Base-by-base conservation (phyloP, 2,888 invertebrate genomes). In the Tenthredo distinguenda region DNA sequence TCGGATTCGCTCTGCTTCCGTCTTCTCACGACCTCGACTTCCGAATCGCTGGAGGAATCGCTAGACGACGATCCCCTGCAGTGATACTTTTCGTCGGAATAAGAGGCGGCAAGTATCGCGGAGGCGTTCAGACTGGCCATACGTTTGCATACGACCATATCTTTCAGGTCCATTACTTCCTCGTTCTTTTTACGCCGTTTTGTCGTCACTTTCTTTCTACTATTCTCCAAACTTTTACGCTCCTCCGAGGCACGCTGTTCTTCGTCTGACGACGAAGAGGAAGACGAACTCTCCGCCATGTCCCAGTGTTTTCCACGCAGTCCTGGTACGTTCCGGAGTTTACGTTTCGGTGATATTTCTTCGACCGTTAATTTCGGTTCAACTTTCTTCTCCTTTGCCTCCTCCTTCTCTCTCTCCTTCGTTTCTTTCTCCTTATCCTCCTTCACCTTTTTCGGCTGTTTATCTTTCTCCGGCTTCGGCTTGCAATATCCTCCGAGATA, bases 101-200 rank as follows among this genome's bases (percentile, higher is more conserved):
- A 98, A 88, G 97, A 98, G 31, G 98, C 98, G 0, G 98, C 98
- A 88, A 98, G 95, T 90, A 98, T 98, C 31, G 98, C 98, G 55
- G 97, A 97, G 18, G 98, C 98, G 93, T 98, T 98, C 47, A 98
- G 94, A 92, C 98, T 98, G 31, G 98, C 98, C 98, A 98, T 98
- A 47, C 98, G 95, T 92, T 98, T 98, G 89, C 97, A 95, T 21
- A 98, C 98, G 7, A 98, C 96, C 96, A 98, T 97, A 89, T 98
- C 98, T 90, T 97, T 97, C 77, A 98, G 94, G 90, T 97, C 97
- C 97, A 97, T 97, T 40, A 96, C 95, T 65, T 92, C 91, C 83
- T 92, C 92, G 71, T 91, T 93, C 89, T 90, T 93, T 87, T 90
- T 92, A 83, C 89, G 90, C 86, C 92, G 91, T 88, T 92, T 92